Base-by-base conservation (phyloP, 2,113 vertebrate species). In the Takifugu bimaculatus region DNA sequence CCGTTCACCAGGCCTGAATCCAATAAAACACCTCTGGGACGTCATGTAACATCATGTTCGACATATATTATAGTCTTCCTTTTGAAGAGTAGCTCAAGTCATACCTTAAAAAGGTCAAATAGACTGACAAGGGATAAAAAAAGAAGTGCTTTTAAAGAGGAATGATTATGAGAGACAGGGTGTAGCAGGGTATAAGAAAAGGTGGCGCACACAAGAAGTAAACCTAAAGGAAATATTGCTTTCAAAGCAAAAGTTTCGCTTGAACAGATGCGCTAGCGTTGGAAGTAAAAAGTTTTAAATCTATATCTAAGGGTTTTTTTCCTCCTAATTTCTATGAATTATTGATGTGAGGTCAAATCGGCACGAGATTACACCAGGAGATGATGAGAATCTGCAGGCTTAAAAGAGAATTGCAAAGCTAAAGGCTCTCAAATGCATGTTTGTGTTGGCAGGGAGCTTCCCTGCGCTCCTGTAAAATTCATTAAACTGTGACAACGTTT, bases 331-430 rank as follows among this genome's bases (percentile, higher is more conserved):
- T 61, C 28, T 58, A 87, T 87, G n/a, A 85, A 87, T 84, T 71
- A 84, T 87, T 84, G 56, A 87, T 79, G 62, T 13, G 66, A 79
- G 83, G 83, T 85, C 79, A 80, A 74, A 70, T 74, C 68, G 68
- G 75, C 63, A 68, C 25, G 67, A 77, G 79, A 82, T 78, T 74
- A 77, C 47, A 73, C 57, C 45, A 64, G 68, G 64, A 62, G 72
- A 77, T 60, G 65, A 52, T 57, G 70, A 58, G 60, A 80, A 75
- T 63, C 28, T 66, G 55, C 48, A 42, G 49, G 47, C 69, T 81
- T 80, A 45, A 81, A 82, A 84, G 54, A 77, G 85, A 85, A 82
- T 73, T 69, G 14, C 53, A 75, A 54, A 70, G 51, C 27, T 50
- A 29, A 15, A 53, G 57, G 26, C 56, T 28, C 49, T 62, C 10